Evolutionary conservation across 2,888 invertebrate species (phyloP).

Genomic region (Lymantria monacha): DNA sequence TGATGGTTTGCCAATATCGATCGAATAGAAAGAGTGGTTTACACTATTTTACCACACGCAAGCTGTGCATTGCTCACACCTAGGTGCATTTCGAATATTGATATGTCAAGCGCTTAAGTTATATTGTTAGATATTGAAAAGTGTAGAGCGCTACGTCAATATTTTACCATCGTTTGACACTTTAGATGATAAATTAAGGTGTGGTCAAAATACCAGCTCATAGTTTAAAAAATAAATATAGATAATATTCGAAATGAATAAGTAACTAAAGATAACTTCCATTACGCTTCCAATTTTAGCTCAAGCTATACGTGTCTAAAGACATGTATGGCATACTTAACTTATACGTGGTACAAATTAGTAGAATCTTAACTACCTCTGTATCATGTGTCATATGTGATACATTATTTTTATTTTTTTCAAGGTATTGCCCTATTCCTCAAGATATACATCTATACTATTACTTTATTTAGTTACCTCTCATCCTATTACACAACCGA

Average conservation of each 20-base stretch:
- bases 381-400: no score
- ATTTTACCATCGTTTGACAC: background rate
- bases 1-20: conserved; percentile 81
- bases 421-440: no score
- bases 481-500: no score
- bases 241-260: no score
- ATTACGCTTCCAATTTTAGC: no score
- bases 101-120: conserved; percentile 63
- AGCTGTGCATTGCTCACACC: conserved; percentile 71
- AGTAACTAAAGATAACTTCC: background rate
- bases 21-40: conserved; percentile 52
- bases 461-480: no score
- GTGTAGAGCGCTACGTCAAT: background rate
- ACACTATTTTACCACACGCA: conserved; percentile 46
- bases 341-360: no score
- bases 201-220: background rate
- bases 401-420: no score
- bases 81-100: conserved; percentile 53
- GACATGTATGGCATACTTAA: no score
- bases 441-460: no score
- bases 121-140: background rate
- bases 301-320: no score
- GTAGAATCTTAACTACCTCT: no score
- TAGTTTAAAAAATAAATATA: background rate
- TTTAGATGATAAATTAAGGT: background rate